Evolutionary conservation across 53 echinoderm and acorn worm genomes (phyloP).

Genomic region (Holothuria scabra): DNA sequence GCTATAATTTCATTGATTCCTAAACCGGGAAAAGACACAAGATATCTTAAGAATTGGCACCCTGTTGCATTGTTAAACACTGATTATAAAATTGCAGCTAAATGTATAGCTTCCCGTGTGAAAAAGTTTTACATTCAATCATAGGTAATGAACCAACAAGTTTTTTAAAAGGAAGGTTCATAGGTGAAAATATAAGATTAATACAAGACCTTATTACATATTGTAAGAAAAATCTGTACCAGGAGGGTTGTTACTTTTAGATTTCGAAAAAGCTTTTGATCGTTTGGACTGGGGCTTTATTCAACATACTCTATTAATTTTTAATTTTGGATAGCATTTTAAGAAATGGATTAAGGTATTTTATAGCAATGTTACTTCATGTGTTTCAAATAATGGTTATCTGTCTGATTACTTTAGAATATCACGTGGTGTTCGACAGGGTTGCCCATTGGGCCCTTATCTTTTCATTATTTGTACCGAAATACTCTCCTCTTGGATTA

Average conservation of each 20-base stretch:
- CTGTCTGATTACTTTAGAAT: too few species aligned
- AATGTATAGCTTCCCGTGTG: background rate
- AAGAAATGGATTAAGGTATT: background rate
- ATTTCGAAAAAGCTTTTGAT: background rate
- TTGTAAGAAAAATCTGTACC: background rate
- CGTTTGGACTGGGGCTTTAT: background rate
- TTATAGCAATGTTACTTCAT: background rate
- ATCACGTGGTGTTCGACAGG: constrained; percentile 25
- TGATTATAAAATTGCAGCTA: background rate
- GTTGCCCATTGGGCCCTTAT: too few species aligned
- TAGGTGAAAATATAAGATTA: background rate
- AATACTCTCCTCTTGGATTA: too few species aligned
- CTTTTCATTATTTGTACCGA: too few species aligned
- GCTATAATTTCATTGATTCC: background rate
- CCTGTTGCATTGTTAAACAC: background rate
- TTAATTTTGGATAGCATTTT: background rate
- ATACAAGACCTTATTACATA: background rate
- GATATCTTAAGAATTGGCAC: background rate
- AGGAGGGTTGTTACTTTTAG: background rate
- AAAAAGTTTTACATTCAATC: too few species aligned
- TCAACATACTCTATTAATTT: too few species aligned
- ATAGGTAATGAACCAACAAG: background rate
- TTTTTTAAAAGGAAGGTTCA: background rate
- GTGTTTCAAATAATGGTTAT: constrained; percentile 16
- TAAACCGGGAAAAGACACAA: background rate